A percentile compares a stretch with the other conserved stretches of the same genome.
phyloP scores from a whole-genome alignment of 2,888 invertebrate genomes.

The Tetrapedia diversipes region DNA sequence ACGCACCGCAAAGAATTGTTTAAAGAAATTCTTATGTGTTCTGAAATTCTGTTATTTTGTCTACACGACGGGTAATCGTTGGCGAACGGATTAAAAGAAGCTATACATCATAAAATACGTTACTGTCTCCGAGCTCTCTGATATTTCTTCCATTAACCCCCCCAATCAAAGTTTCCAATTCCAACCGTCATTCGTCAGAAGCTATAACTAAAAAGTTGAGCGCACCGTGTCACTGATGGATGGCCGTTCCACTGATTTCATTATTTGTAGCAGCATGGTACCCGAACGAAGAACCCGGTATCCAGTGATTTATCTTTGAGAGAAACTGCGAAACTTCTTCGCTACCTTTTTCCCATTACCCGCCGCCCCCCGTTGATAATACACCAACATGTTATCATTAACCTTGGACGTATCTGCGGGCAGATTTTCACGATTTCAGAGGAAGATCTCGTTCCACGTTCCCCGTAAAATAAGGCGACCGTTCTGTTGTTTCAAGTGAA shows the following conservation, averaged over 20 bases:
- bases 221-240: not conserved
- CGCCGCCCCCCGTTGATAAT: slow-evolving; percentile 16
- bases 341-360: slow-evolving; percentile 23
- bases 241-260: slow-evolving; percentile 10
- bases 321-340: slow-evolving; percentile 18
- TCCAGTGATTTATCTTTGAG: slow-evolving; percentile 29
- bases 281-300: not conserved
- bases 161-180: not conserved
- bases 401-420: slow-evolving; percentile 19
- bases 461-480: not conserved
- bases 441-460: slow-evolving; percentile 2
- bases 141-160: not conserved
- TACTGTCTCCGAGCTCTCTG: not conserved
- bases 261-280: slow-evolving; percentile 2
- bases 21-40: too few relatives aligned
- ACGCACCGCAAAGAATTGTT: too few relatives aligned
- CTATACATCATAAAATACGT: too few relatives aligned
- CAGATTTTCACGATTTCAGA: not conserved
- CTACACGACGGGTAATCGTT: too few relatives aligned
- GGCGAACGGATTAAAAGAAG: too few relatives aligned
- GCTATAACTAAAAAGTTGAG: not conserved
- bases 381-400: slow-evolving; percentile 43
- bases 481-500: too few relatives aligned
- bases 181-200: not conserved
- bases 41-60: too few relatives aligned